These are phyloP conservation scores for Drosophila borborema DNA, from an alignment of 2,888 invertebrate genomes.

Conservation along the genomic window DNA sequence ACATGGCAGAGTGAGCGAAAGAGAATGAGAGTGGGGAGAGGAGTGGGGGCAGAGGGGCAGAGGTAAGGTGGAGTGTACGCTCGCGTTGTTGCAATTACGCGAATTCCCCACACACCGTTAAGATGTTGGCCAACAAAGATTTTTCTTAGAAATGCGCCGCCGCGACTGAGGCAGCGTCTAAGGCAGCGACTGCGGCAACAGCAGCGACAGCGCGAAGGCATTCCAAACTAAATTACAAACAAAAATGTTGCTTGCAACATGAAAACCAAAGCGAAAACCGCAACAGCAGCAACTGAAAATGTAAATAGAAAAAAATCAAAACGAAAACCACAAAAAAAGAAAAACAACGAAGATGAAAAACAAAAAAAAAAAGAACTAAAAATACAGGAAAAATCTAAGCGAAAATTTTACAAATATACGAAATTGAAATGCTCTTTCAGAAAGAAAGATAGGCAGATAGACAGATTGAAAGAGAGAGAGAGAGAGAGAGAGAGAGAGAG, in stretches of 20 bases:
- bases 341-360: not conserved
- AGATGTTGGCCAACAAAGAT: conserved; percentile 73
- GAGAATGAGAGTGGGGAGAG: not conserved
- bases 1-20: not conserved
- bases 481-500: no score
- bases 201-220: conserved; percentile 53
- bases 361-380: no score
- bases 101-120: conserved; percentile 61
- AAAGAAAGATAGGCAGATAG: not conserved
- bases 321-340: not conserved
- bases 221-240: conserved; percentile 80
- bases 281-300: conserved; percentile 74
- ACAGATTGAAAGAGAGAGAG: no score
- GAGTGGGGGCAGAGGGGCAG: not conserved
- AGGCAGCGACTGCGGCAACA: conserved; percentile 33
- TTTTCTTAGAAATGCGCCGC: conserved; percentile 71
- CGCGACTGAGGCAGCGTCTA: conserved; percentile 40
- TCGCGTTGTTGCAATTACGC: conserved; percentile 57
- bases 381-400: conserved; percentile 1
- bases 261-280: conserved; percentile 75
- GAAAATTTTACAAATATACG: not conserved
- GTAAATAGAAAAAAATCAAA: conserved; percentile 59
- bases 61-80: not conserved
- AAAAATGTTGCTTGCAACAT: conserved; percentile 74
- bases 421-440: not conserved